phyloP scores from a whole-genome alignment of 2,888 invertebrate genomes.

The Choreutis nemorana region DNA sequence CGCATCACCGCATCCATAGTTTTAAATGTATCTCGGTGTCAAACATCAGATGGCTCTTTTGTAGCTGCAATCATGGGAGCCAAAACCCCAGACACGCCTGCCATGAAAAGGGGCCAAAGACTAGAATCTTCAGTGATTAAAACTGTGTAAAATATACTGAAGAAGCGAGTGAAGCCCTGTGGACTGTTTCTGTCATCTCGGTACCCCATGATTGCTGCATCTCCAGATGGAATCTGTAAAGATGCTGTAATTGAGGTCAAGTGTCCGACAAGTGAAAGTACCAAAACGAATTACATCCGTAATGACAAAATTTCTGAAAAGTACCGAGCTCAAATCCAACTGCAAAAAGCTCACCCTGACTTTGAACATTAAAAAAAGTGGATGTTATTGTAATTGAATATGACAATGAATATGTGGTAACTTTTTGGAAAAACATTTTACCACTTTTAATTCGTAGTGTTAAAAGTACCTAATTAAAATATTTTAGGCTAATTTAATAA shows the following conservation, averaged over 20 bases:
- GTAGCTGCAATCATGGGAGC: constrained; percentile 9
- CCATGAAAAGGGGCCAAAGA: constrained; percentile 10
- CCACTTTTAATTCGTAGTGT: constrained; percentile 1
- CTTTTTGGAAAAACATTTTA: constrained; percentile 1
- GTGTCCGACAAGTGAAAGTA: constrained; percentile 7
- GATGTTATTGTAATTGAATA: constrained; percentile 2
- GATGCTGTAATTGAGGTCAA: constrained; percentile 9
- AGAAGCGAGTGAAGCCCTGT: neutral
- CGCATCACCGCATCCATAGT: constrained; percentile 10
- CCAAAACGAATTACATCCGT: constrained; percentile 3
- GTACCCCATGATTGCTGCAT: constrained; percentile 8
- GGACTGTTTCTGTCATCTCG: neutral
- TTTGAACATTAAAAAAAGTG: constrained; percentile 2
- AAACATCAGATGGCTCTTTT: constrained; percentile 9
- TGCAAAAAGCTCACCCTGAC: constrained; percentile 6
- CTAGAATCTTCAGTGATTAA: constrained; percentile 4
- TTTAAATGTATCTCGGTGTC: constrained; percentile 9
- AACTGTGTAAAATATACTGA: neutral
- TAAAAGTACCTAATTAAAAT: too few species aligned
- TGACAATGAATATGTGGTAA: constrained; percentile 1
- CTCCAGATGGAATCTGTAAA: constrained; percentile 9
- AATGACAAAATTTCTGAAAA: constrained; percentile 1
- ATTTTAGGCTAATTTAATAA: too few species aligned
- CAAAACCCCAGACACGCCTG: constrained; percentile 8
- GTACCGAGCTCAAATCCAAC: constrained; percentile 3